Base-by-base conservation (phyloP, 2,113 vertebrate genomes). In the Aldabrachelys gigantea region DNA sequence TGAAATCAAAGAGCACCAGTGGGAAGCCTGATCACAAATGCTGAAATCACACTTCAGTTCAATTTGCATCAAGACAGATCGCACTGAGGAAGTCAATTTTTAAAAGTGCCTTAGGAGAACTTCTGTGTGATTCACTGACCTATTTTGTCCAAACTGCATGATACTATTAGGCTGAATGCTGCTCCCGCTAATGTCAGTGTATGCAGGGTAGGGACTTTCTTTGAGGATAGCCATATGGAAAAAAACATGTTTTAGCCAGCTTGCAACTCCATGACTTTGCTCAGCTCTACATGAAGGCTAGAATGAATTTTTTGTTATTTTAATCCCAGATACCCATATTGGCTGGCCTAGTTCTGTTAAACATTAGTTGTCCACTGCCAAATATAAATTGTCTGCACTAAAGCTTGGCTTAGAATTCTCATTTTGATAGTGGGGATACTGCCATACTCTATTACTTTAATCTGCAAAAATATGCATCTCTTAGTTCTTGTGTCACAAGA, bases 31-130 rank as follows among this genome's bases (percentile, higher is more conserved):
- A 76, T 76, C 41, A 38, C 41, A 78, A 76, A 38, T 44, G 24
- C 83, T 88, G 82, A 90, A 96, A 94, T 96, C 81, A 89, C 87
- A 69, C 82, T 95, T 91, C 90, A 93, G 95, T 96, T 97, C 93
- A 41, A 69, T 93, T 95, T 90, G 81, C 81, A 91, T 84, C 22
- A 87, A 88, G 41, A 47, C 11, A 44, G 12, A 25, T 14, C 6
- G 6, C 75, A 44, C 4, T 44, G 41, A 78, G 41, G 24, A 22
- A n/a, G 69, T 75, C 19, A 21, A n/a, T 10, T 75, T 41, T n/a
- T 24, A 22, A 75, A 75, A 75, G 35, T 47, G 75, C 12, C 41
- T 78, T 16, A 76, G 72, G 89, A 78, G 69, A 89, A 41, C 76
- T 96, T 79, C 93, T 69, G 75, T 89, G 50, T 84, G 85, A 50